Percentiles rank a stretch among this genome's conserved stretches.
Conservation (phyloP, 2,888 invertebrate genomes). For the Campoplex nolae region DNA sequence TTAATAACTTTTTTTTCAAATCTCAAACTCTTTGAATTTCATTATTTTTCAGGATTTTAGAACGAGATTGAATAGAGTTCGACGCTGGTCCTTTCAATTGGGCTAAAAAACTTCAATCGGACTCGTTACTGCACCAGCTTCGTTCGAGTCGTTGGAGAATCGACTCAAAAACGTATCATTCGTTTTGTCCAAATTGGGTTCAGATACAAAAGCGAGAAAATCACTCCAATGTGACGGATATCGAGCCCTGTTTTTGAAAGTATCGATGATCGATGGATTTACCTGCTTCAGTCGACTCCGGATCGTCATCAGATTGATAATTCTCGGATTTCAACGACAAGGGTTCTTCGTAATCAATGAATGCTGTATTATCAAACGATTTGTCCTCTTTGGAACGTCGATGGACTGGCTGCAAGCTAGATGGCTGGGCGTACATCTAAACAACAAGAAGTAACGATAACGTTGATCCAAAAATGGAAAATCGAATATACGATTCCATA, state of each 20-base stretch:
- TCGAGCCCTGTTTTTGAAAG: background rate
- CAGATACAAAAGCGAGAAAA: background rate
- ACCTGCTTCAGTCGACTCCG: constrained; percentile 80
- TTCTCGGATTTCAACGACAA: constrained; percentile 90
- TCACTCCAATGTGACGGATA: background rate
- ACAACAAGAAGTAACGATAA: constrained; percentile 67
- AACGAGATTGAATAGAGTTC: background rate
- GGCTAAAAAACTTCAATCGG: background rate
- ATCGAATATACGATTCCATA: constrained; percentile 7
- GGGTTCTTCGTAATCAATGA: constrained; percentile 93
- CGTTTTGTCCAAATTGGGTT: background rate
- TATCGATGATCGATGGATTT: constrained; percentile 6
- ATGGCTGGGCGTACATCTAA: constrained; percentile 81
- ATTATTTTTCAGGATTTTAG: background rate
- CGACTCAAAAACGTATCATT: background rate
- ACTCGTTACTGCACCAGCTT: no score
- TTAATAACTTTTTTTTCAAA: background rate
- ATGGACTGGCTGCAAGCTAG: constrained; percentile 77
- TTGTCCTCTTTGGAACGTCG: constrained; percentile 80
- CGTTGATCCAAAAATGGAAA: constrained; percentile 1
- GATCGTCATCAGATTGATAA: constrained; percentile 88
- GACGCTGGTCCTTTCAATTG: background rate
- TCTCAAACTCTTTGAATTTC: background rate
- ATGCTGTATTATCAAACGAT: constrained; percentile 90
- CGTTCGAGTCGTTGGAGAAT: background rate